Percentiles rank a stretch among this genome's conserved stretches.
Evolutionary conservation across 2,113 vertebrate species (phyloP).

Genomic region (Trematomus loennbergii): DNA sequence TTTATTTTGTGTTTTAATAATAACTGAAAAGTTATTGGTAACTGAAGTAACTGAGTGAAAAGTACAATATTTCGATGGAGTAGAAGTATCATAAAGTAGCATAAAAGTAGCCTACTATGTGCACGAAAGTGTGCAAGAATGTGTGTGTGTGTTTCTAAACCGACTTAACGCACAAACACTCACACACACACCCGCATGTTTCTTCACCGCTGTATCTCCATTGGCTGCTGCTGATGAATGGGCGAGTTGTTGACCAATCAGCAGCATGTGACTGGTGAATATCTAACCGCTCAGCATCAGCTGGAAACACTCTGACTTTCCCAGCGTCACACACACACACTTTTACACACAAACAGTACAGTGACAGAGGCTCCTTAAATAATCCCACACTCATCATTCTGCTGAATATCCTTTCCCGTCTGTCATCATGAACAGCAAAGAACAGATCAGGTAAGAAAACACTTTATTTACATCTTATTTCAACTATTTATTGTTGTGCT

Average conservation of each 20-base stretch:
- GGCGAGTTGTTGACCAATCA: constrained; percentile 60
- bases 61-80: no score
- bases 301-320: constrained; percentile 21
- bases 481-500: not conserved
- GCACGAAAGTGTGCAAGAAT: no score
- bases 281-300: constrained; percentile 40
- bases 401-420: not conserved
- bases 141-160: no score
- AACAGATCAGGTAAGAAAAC: constrained; percentile 81
- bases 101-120: no score
- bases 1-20: no score
- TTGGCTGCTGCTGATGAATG: constrained; percentile 68
- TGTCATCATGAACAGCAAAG: constrained; percentile 82
- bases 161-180: not conserved
- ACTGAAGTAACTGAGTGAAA: no score
- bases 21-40: no score
- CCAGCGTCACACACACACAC: not conserved
- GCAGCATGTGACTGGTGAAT: constrained; percentile 59
- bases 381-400: not conserved
- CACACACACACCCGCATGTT: constrained; percentile 6
- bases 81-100: no score
- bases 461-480: not conserved
- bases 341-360: not conserved
- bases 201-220: constrained; percentile 19
- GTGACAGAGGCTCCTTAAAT: not conserved